Evolutionary conservation across 2,797 vertebrate genomes (phyloP), one percentile per base, ranked within the genome.

Genomic region (Mormyrus proboscirostris): DNA sequence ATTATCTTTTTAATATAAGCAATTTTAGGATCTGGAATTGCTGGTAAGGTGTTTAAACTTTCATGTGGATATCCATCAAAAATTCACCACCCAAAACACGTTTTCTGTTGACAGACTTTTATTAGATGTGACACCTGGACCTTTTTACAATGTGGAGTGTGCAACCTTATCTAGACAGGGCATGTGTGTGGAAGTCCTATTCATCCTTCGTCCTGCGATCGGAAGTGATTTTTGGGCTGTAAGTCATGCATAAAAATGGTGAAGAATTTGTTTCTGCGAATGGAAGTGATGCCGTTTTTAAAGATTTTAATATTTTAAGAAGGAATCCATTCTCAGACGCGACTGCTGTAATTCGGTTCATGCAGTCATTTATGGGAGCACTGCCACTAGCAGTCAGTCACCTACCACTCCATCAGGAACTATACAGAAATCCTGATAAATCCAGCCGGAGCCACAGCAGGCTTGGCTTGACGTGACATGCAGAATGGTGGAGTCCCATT

Each of bases 31-130:
- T 38, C 44, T 44, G 53, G 44, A 62, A 84, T 22, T 69, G 62
- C 44, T 69, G 22, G 10, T 85, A n/a, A 85, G 79, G 14, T 69
- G 50, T 69, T 29, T 19, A 57, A 86, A 47, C 22, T 47, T 84
- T 84, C 57, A 57, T 57, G 29, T 44, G 51, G 51, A 29, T 33
- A 62, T 73, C 85, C 84, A 87, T 87, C 65, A 89, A 49, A 76
- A 65, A 86, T 87, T 69, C 12, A n/a, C 50, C 47, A 51, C 12
- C 55, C 55, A 57, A 38, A 62, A 65, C 59, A 51, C 14, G 12
- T 19, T 89, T 76, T 49, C 65, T 50, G 53, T 57, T 55, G 86
- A 38, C 50, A 44, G 55, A 44, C 16, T 55, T 84, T 89, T 73
- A 89, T 89, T 76, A 44, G 65, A 49, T 19, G 41, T 79, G 84